Percentiles rank a stretch among this genome's conserved stretches.
Evolutionary conservation across 2,797 vertebrate species (phyloP).

Genomic region (Lacerta viridis): DNA sequence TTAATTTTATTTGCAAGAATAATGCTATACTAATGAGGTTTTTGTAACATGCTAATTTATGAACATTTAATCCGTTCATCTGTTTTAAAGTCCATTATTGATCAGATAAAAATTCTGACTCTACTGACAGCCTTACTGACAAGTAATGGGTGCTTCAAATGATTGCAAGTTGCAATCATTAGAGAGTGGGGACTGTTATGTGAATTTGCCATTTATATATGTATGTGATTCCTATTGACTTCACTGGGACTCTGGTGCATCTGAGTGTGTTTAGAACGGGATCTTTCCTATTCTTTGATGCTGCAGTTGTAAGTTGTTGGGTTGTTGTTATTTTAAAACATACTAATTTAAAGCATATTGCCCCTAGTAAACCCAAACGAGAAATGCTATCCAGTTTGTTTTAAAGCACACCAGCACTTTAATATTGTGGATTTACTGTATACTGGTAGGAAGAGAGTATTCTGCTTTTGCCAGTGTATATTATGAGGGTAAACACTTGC

Average conservation of each 20-base stretch:
- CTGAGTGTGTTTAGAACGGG: constrained; percentile 41
- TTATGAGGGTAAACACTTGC: constrained; percentile 47
- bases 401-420: constrained; percentile 75
- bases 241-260: not conserved
- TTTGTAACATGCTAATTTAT: not conserved
- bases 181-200: not conserved
- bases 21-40: too few relatives aligned
- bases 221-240: not conserved
- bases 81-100: constrained; percentile 6
- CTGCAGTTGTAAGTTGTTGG: constrained; percentile 58
- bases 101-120: constrained; percentile 19
- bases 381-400: constrained; percentile 66
- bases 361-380: constrained; percentile 1
- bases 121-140: not conserved
- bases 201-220: not conserved
- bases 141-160: not conserved
- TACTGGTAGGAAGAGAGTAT: constrained; percentile 58
- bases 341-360: constrained; percentile 17
- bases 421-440: constrained; percentile 72
- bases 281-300: constrained; percentile 60
- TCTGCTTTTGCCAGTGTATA: constrained; percentile 65
- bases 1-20: not conserved
- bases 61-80: not conserved
- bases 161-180: not conserved
- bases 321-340: not conserved